These are phyloP conservation scores for Dasyprocta punctata DNA, from an alignment of 2,113 vertebrate species.

Conservation along the genomic window DNA sequence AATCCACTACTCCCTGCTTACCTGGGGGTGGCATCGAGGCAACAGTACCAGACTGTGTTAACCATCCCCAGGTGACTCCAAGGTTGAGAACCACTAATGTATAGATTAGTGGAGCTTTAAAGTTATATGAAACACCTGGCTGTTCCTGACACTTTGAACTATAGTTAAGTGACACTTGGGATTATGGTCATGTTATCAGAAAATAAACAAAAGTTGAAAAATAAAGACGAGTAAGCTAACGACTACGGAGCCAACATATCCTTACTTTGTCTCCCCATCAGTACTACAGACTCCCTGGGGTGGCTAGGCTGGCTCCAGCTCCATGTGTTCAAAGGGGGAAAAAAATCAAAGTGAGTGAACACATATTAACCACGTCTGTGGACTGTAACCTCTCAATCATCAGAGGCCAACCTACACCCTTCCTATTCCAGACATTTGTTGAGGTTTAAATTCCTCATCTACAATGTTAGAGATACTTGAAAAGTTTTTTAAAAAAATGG, in stretches of 20 bases:
- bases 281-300: constrained; percentile 40
- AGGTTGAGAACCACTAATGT: neutral
- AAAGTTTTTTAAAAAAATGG: too few relatives aligned
- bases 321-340: constrained; percentile 54
- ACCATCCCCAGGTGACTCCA: neutral
- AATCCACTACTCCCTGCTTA: neutral
- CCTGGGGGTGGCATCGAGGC: neutral
- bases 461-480: constrained; percentile 4
- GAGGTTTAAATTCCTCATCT: constrained; percentile 25
- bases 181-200: constrained; percentile 54
- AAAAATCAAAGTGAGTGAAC: constrained; percentile 58
- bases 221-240: constrained; percentile 28
- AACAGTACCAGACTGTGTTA: neutral
- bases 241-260: constrained; percentile 36
- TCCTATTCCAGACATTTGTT: neutral
- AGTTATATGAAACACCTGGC: constrained; percentile 71
- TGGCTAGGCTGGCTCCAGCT: constrained; percentile 55
- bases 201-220: constrained; percentile 70
- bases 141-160: neutral
- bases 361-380: neutral
- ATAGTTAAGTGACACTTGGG: neutral
- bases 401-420: neutral
- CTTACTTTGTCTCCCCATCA: neutral
- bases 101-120: neutral
- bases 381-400: neutral